Percentiles rank a stretch among this genome's conserved stretches.
Conservation (phyloP, 2,797 vertebrate species). For the Amniataba percoides region DNA sequence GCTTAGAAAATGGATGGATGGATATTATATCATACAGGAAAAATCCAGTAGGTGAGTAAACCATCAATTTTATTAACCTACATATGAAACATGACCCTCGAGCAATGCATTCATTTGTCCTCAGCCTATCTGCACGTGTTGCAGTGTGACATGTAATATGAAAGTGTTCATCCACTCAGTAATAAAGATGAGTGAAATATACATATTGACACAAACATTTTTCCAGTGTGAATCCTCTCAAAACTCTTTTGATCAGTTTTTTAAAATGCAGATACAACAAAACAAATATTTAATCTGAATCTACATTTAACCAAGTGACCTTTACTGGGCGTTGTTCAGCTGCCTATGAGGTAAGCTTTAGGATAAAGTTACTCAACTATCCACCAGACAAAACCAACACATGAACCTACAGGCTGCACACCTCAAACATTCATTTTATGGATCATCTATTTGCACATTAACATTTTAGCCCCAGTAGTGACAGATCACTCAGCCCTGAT, state of each 20-base stretch:
- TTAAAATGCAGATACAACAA: background rate
- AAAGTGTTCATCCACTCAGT: background rate
- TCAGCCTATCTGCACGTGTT: background rate
- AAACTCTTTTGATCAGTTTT: background rate
- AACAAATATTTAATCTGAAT: background rate
- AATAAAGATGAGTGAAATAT: background rate
- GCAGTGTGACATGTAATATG: background rate
- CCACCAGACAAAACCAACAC: too few species aligned
- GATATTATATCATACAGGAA: background rate
- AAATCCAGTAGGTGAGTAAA: conserved; percentile 6
- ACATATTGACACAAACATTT: background rate
- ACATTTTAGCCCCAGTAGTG: background rate
- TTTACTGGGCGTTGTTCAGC: too few species aligned
- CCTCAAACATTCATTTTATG: background rate
- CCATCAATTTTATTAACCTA: conserved; percentile 14
- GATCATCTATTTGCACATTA: background rate
- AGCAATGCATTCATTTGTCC: too few species aligned
- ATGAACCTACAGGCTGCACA: background rate
- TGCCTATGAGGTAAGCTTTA: background rate
- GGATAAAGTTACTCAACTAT: background rate
- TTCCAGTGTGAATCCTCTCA: background rate
- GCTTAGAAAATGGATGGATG: background rate
- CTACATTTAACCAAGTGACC: background rate
- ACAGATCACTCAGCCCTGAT: background rate
- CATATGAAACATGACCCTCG: conserved; percentile 8